Evolutionary conservation across 1,140 invertebrate genomes (phyloP), one percentile per base, ranked within the genome.

Genomic region (Gonioctena quinquepunctata): DNA sequence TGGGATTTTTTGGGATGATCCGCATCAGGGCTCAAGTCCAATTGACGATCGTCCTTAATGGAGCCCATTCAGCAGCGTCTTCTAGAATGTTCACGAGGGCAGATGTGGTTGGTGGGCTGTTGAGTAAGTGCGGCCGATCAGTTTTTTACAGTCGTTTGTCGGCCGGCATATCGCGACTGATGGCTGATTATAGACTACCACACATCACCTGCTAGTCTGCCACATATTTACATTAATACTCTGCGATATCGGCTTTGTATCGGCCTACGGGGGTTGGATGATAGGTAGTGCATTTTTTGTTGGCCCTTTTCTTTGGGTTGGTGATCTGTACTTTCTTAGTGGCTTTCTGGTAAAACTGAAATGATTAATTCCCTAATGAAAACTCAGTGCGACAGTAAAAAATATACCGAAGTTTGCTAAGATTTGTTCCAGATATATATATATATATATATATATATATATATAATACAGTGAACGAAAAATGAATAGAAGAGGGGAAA

Each of bases 201-300:
- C 69, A 73, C 71, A 78, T 75, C 72, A 75, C 74, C 76, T 76
- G 74, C 74, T 75, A 61, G 52, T 59, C 66, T 69, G 72, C 74
- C 76, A 70, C 74, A 77, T 77, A 77, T 76, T 77, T 76, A 77
- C 74, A 77, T 77, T 77, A 75, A 76, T 75, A 69, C 68, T 56
- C 56, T 64, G 50, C 48, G 28, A 26, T 48, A 26, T 26, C 57
- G 48, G 18, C 42, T 33, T 49, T 33, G 57, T 63, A 33, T 42
- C 33, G 33, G 16, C 16, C 1, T 42, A 42, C 33, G 33, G 33
- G 33, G 33, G 33, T 42, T 3, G 33, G 33, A 13, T 11, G 33
- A 42, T 42, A 42, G 16, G 3, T 42, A 3, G 11, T 3, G 16
- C 33, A n/a, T n/a, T n/a, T n/a, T n/a, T n/a, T n/a, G n/a, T n/a